These are phyloP conservation scores for Miichthys miiuy DNA, from an alignment of 2,797 vertebrate genomes.

Conservation along the genomic window DNA sequence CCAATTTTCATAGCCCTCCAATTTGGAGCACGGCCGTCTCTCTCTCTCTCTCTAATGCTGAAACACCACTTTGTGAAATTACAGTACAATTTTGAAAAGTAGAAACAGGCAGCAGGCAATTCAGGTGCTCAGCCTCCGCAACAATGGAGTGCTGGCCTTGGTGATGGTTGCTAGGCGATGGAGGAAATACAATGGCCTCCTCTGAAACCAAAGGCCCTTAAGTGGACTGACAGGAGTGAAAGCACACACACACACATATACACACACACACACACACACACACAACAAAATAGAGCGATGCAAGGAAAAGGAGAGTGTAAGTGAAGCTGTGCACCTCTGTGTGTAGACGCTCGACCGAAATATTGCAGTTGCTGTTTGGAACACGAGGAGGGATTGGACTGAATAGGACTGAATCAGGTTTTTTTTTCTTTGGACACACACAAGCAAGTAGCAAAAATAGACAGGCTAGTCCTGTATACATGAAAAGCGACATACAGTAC, in stretches of 20 bases:
- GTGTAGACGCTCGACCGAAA: constrained; percentile 49
- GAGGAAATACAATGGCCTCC: constrained; percentile 89
- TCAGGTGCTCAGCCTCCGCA: constrained; percentile 84
- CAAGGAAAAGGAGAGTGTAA: constrained; percentile 69
- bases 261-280: constrained; percentile 34
- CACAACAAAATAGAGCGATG: constrained; percentile 61
- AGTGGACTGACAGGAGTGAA: constrained; percentile 85
- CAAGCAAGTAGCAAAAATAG: background rate
- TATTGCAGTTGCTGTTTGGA: constrained; percentile 55
- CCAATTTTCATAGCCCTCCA: constrained; percentile 73
- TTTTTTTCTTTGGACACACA: background rate
- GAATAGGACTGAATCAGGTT: constrained; percentile 17
- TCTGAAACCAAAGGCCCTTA: constrained; percentile 88
- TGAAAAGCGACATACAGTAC: background rate
- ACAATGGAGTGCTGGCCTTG: constrained; percentile 89
- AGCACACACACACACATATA: constrained; percentile 49
- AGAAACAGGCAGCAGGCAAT: constrained; percentile 83
- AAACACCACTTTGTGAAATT: constrained; percentile 85
- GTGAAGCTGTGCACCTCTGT: constrained; percentile 74
- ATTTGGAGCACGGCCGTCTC: constrained; percentile 53
- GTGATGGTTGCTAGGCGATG: constrained; percentile 89
- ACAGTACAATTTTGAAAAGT: constrained; percentile 86
- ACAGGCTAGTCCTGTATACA: background rate
- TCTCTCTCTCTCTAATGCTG: constrained; percentile 72
- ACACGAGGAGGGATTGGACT: constrained; percentile 24